Evolutionary conservation across 1,140 invertebrate species (phyloP).

Genomic region (Aricia agestis): DNA sequence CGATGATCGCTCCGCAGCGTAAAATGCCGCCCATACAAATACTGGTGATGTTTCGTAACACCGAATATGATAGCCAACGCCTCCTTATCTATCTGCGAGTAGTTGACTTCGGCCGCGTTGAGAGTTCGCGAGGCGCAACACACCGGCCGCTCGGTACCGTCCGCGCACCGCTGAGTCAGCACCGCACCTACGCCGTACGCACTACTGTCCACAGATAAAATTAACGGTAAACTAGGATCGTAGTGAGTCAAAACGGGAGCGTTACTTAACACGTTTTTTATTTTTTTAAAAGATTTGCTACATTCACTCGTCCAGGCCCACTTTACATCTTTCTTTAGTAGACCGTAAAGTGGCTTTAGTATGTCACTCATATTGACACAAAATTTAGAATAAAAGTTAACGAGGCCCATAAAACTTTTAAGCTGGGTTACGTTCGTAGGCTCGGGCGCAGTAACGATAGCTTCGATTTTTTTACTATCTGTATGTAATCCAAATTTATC

Average conservation of each 20-base stretch:
- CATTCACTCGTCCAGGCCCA: constrained; percentile 34
- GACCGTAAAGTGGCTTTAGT: constrained; percentile 42
- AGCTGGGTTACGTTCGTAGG: constrained; percentile 37
- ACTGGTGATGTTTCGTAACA: constrained; percentile 10
- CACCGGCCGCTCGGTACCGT: constrained; percentile 26
- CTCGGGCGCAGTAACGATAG: constrained; percentile 19
- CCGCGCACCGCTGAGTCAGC: constrained; percentile 44
- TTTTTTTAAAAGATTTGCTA: constrained; percentile 26
- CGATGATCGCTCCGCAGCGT: not conserved
- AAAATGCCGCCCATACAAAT: constrained; percentile 11
- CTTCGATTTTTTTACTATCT: no score
- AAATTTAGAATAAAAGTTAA: constrained; percentile 51
- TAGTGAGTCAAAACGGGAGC: constrained; percentile 46
- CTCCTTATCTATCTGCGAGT: constrained; percentile 73
- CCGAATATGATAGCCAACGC: constrained; percentile 66
- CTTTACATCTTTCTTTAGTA: constrained; percentile 35
- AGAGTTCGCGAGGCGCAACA: constrained; percentile 60
- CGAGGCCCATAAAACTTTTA: constrained; percentile 39
- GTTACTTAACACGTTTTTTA: constrained; percentile 30
- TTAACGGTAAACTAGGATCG: constrained; percentile 37
- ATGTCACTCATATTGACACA: constrained; percentile 37
- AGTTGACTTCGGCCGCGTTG: constrained; percentile 53
- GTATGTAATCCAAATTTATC: constrained; percentile 27
- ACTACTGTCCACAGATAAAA: no score
- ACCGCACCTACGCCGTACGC: no score